Percentiles rank a stretch among this genome's conserved stretches.
Conservation (phyloP, 2,888 invertebrate species). For the Folsomia manolachei region DNA sequence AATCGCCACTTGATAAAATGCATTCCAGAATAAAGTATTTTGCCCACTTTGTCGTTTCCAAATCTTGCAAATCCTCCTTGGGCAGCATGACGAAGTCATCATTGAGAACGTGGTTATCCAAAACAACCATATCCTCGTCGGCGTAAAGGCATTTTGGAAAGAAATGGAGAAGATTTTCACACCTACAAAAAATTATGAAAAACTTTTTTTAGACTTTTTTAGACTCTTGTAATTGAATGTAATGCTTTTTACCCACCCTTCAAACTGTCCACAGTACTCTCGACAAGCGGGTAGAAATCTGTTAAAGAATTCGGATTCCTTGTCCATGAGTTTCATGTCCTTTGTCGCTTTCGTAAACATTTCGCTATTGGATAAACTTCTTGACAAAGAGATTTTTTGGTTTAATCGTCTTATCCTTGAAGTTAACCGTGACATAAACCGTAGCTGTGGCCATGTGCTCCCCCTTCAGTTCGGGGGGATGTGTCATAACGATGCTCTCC, state of each 20-base stretch:
- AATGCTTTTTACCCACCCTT: slow-evolving; percentile 22
- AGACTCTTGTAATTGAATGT: slow-evolving; percentile 1
- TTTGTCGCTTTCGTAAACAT: slow-evolving; percentile 13
- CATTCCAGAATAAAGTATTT: neutral
- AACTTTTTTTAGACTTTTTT: neutral
- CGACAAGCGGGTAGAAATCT: slow-evolving; percentile 25
- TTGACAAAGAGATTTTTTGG: slow-evolving; percentile 35
- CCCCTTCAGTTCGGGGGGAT: slow-evolving; percentile 24
- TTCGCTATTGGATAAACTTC: neutral
- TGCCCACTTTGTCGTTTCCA: slow-evolving; percentile 27
- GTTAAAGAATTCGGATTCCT: slow-evolving; percentile 30
- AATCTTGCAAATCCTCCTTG: slow-evolving; percentile 24
- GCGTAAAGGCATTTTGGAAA: slow-evolving; percentile 33
- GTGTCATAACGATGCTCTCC: neutral
- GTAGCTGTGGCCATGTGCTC: slow-evolving; percentile 27
- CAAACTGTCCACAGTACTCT: slow-evolving; percentile 22
- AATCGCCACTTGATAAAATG: neutral
- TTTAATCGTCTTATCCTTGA: slow-evolving; percentile 15
- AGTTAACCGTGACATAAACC: slow-evolving; percentile 30
- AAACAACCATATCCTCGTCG: slow-evolving; percentile 27
- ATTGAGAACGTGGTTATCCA: slow-evolving; percentile 31
- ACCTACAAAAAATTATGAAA: neutral
- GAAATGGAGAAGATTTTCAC: slow-evolving; percentile 17
- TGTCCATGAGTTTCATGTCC: slow-evolving; percentile 28
- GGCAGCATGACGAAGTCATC: slow-evolving; percentile 25